Evolutionary conservation across 2,888 invertebrate genomes (phyloP), one percentile per base, ranked within the genome.

Genomic region (Erynnis tages): DNA sequence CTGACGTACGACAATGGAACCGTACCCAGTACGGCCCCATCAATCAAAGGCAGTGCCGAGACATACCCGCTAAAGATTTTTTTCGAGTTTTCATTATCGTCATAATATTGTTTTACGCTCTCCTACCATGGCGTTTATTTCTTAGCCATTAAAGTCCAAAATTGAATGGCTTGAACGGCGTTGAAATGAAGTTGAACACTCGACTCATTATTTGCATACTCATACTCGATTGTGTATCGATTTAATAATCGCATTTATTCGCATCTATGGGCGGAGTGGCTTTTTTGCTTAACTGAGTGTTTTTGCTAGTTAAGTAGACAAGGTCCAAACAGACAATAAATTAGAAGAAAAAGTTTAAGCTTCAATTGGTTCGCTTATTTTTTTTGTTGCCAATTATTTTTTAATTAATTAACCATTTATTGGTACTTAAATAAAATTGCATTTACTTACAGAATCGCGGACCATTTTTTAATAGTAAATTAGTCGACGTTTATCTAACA

Each of bases 1-100:
- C 11, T 29, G 11, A 32, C 32, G 6, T 37, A 16, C 21, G 49
- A 32, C 43, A 38, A 23, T 50, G 53, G 46, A 53, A 32, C 30
- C 43, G 32, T 8, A 2, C 14, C 13, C 5, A 23, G n/a, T 23
- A 25, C 25, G 6, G 8, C 37, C 23, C 32, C 54, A 54, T 56
- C 56, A 50, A 56, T 56, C 54, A 50, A 35, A 45, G 44, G n/a
- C 19, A 27, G 43, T 8, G 21, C 7, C 46, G 17, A 44, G 47
- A 38, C 27, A 32, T 35, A 17, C 25, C 23, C 17, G 35, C 29
- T 19, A 4, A 16, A 29, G 21, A 44, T 44, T 34, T 50, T 41
- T 46, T 37, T 37, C n/a, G 10, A 38, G 19, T 35, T 44, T 37
- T 44, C 30, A 45, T 49, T 32, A 53, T 41, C 17, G 47, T 50